Evolutionary conservation across 2,888 invertebrate species (phyloP), one percentile per base, ranked within the genome.

Genomic region (Noctua janthina): DNA sequence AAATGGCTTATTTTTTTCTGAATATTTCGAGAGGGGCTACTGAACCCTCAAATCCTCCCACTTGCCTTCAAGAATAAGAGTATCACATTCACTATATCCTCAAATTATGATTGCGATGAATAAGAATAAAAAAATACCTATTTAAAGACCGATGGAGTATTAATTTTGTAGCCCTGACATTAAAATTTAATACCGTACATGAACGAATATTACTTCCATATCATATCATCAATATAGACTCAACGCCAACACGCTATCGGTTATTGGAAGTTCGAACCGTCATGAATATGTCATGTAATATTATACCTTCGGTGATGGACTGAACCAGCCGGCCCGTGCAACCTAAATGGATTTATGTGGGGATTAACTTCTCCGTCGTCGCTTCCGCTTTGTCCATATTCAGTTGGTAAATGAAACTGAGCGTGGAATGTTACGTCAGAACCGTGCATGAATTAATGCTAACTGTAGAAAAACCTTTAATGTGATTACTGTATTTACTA

Each of bases 271-370:
- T 83, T 64, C 67, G 23, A 73, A 64, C 39, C 67, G 66, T 83
- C 84, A 80, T 87, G 76, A 78, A 87, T 76, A 77, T 83, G 76
- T 79, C 72, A 67, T 76, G 79, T 82, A 49, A 67, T 64, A 78
- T 64, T 20, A 59, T 43, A 86, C 54, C 64, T 71, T 35, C 29
- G 10, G 0, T 64, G 59, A n/a, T 62, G 46, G 56, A 81, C 78
- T 76, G 77, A 75, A 78, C 70, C 85, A 62, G 59, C 35, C 81
- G 74, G 56, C n/a, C 66, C 74, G 76, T 79, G 67, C 84, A 81
- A 69, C 76, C 43, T 88, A 88, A 85, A 81, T 77, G 88, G 85
- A 85, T 88, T 87, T 85, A 81, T 85, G 88, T 74, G 74, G 66
- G 84, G 88, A 88, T 85, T 88, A 88, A 75, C 74, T 77, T 56